These are phyloP conservation scores for Trichopoda pennipes DNA, from an alignment of 2,888 invertebrate species.

Conservation along the genomic window DNA sequence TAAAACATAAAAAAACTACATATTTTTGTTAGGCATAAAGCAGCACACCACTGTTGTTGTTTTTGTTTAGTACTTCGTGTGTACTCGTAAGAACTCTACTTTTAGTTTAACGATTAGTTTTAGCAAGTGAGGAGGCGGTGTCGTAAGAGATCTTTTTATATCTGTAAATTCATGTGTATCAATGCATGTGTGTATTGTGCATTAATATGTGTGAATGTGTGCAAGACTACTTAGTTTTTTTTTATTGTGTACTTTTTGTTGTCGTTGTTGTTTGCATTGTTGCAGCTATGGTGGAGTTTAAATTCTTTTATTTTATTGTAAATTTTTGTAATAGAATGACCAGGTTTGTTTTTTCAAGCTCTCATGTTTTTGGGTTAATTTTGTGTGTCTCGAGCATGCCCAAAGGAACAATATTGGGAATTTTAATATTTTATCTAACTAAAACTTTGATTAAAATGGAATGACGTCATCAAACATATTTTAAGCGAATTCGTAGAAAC, in stretches of 20 bases:
- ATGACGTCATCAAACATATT: no score
- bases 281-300: conserved; percentile 46
- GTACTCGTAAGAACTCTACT: conserved; percentile 43
- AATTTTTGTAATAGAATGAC: conserved; percentile 29
- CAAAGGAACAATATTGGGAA: no score
- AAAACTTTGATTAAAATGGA: no score
- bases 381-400: no score
- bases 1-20: conserved; percentile 51
- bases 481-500: no score
- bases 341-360: conserved; percentile 3
- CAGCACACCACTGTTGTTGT: conserved; percentile 55
- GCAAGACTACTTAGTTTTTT: conserved; percentile 1
- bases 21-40: conserved; percentile 65
- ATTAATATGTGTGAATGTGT: neutral
- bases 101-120: conserved; percentile 18
- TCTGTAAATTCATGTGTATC: neutral
- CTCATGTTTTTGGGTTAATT: no score
- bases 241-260: neutral
- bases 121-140: conserved; percentile 62
- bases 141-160: conserved; percentile 36
- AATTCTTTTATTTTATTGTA: conserved; percentile 41
- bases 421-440: no score
- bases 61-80: conserved; percentile 14
- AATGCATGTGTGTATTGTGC: neutral
- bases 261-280: conserved; percentile 13